phyloP scores from a whole-genome alignment of 2,888 invertebrate species.

The Conchocele bisecta region DNA sequence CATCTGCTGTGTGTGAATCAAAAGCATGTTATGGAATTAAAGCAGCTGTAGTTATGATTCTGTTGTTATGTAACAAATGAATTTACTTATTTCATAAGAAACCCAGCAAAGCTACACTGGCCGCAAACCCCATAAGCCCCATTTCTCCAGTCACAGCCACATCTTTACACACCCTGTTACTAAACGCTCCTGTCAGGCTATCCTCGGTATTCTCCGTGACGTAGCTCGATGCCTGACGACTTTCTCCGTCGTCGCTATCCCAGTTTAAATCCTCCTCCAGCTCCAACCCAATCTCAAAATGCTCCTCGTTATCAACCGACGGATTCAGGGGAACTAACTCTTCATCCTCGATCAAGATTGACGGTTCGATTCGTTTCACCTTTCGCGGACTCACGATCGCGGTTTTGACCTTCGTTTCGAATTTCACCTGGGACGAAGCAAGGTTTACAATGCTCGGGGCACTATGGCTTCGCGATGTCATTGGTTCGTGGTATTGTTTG shows the following conservation, averaged over 20 bases:
- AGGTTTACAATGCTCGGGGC: conserved; percentile 76
- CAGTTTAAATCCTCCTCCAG: conserved; percentile 23
- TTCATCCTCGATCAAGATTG: conserved; percentile 25
- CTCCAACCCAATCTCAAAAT: conserved; percentile 43
- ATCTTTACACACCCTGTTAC: conserved; percentile 77
- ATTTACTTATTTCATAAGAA: no score
- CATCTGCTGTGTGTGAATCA: no score
- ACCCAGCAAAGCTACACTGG: no score
- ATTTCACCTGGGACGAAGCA: conserved; percentile 74
- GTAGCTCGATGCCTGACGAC: conserved; percentile 77
- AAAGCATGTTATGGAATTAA: no score
- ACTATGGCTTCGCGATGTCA: conserved; percentile 57
- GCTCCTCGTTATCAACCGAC: conserved; percentile 1
- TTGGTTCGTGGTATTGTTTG: conserved; percentile 18
- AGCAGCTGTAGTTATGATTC: no score
- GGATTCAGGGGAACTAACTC: conserved; percentile 35
- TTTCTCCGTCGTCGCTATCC: conserved; percentile 65
- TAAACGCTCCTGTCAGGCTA: conserved; percentile 77
- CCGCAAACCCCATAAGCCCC: background rate
- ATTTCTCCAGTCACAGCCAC: background rate
- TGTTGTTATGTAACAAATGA: no score
- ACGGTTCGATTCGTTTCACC: conserved; percentile 22
- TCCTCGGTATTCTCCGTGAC: conserved; percentile 79
- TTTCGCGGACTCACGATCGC: conserved; percentile 54
- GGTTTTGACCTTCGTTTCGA: conserved; percentile 63